Evolutionary conservation across 53 echinoderm and acorn worm species (phyloP), one percentile per base, ranked within the genome.

Genomic region (Holothuria leucospilota): DNA sequence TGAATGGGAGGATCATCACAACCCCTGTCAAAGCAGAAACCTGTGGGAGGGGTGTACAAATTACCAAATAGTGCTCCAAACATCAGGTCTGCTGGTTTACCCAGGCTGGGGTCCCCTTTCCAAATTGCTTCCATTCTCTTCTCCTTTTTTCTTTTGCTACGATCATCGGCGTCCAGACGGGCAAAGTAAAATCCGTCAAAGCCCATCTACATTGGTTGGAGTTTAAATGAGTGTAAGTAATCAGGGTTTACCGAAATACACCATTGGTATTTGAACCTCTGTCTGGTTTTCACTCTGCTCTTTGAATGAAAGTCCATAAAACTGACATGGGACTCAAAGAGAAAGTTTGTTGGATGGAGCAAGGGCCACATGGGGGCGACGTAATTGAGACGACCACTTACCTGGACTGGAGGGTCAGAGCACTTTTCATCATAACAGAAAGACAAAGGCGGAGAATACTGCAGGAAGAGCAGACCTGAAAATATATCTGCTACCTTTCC

Each of bases 21-120:
- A 8, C 78, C 78, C 30, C 59, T 24, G 75, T 89, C 88, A 69
- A 81, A 68, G 62, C 82, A 81, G 29, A 72, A 71, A 16, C 88
- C 88, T 51, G 34, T 21, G 12, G 88, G 90, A 26, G 90, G 91
- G 18, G 90, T 84, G 51, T 94, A 94, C 65, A 88, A 86, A 21
- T 63, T 29, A 52, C 84, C 84, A 83, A 20, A 87, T 1, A 87
- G 87, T 15, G 60, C 79, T 14, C 79, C 87, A 79, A 87, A 87
- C 51, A 87, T 79, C 29, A 87, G 27, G 29, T 79, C 79, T 14
- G 87, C 87, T 7, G 79, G 24, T 10, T 29, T 18, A 25, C 87
- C 80, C 38, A 87, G 52, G 72, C 52, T 78, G 20, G 78, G 63
- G 61, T 87, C 87, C 15, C 87, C 87, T 34, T 79, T 62, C 87